Evolutionary conservation across 2,888 invertebrate species (phyloP).

Genomic region (Cephus nigrinus): DNA sequence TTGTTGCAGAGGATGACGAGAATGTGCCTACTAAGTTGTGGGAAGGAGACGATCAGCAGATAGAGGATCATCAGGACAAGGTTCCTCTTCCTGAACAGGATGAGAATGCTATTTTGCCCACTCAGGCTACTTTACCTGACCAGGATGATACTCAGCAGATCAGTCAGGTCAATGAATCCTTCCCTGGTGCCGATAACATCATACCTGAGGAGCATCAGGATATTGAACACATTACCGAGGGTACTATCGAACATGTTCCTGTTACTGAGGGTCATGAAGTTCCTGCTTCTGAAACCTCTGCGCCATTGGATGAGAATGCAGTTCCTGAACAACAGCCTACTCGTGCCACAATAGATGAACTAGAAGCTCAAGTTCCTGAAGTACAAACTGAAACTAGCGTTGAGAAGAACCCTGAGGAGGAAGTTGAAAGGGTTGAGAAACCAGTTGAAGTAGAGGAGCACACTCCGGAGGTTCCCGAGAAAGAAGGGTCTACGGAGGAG

Average conservation of each 20-base stretch:
- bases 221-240: slow-evolving; percentile 22
- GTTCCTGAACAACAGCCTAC: slow-evolving; percentile 17
- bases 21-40: slow-evolving; percentile 29
- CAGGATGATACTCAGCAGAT: slow-evolving; percentile 23
- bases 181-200: slow-evolving; percentile 57
- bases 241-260: slow-evolving; percentile 16
- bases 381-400: slow-evolving; percentile 7
- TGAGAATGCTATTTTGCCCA: slow-evolving; percentile 27
- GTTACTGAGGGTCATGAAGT: slow-evolving; percentile 28
- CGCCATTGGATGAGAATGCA: slow-evolving; percentile 9
- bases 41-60: slow-evolving; percentile 24
- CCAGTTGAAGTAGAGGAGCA: slow-evolving; percentile 9
- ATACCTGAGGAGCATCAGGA: slow-evolving; percentile 47
- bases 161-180: slow-evolving; percentile 38
- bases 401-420: slow-evolving; percentile 18
- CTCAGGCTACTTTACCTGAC: slow-evolving; percentile 30
- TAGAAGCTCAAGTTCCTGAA: slow-evolving; percentile 32
- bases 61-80: slow-evolving; percentile 20
- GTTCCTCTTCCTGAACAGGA: slow-evolving; percentile 18
- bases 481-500: background rate
- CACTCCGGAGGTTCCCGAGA: background rate
- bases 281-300: slow-evolving; percentile 17
- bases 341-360: slow-evolving; percentile 16
- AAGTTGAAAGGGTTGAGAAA: slow-evolving; percentile 16
- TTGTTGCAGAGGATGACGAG: slow-evolving; percentile 33